Base-by-base conservation (phyloP, 2,797 vertebrate genomes). In the Platyrinchus mystaceus region DNA sequence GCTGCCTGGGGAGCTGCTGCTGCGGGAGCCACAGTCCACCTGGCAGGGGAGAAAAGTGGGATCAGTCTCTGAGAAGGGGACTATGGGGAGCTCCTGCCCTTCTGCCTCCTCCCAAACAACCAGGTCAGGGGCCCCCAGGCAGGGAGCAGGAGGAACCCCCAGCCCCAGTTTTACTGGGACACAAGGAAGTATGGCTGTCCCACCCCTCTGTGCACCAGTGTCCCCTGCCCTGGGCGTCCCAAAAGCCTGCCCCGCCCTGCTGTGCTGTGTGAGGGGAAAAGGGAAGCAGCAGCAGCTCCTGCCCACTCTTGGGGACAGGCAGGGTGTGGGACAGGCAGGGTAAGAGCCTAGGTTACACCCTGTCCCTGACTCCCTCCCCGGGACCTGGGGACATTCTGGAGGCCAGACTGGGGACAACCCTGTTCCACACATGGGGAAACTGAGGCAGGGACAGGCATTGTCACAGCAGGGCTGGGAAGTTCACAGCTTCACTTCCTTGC, bases 11-110 rank as follows among this genome's bases (percentile, higher is more conserved):
- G 93, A 77, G 44, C 89, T 89, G 89, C 88, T 90, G 73, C 97
- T 95, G 24, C 95, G 87, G 3, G 97, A 28, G 64, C 98, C 93
- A 90, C 99, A 99, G 94, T 98, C 98, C 94, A 98, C 98, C 99
- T 99, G 97, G 8, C 16, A n/a, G 6, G 27, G 47, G 13, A 39
- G 9, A 53, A 21, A 50, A 2, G 0, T 0, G 1, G 30, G 1
- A 4, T 95, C 78, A 76, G 39, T 60, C 34, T 39, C 18, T 0
- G 9, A 23, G 8, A 2, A 2, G 5, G 62, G 19, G 16, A 9
- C 22, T 17, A 3, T 1, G 6, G 4, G 4, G 44, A 15, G 5
- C n/a, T 30, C 41, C 32, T 20, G 43, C 47, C 16, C 39, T 44
- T 43, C 36, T 55, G n/a, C 32, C 27, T 44, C 8, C 26, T n/a